Base-by-base conservation (phyloP, 2,888 invertebrate species). In the Thyatira batis region DNA sequence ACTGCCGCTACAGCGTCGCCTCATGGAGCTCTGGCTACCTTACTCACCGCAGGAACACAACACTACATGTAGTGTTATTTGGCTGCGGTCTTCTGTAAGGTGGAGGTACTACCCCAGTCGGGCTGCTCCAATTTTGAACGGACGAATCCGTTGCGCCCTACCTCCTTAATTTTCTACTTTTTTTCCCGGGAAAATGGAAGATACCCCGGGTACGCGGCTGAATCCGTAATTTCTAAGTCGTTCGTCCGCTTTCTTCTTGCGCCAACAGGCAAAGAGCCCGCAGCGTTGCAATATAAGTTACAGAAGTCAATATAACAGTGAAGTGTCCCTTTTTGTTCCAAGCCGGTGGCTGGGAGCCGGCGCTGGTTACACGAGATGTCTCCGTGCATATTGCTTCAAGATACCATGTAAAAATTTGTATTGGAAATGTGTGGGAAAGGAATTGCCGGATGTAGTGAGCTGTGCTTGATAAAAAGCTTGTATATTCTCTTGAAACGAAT, bases 281-380 rank as follows among this genome's bases (percentile, higher is more conserved):
- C 44, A 59, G 74, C 70, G 6, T 20, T 55, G 67, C 67, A 77
- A 77, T 77, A 76, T 74, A 77, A 77, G 76, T 77, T 77, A 76
- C 69, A 57, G 64, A 55, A 60, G 51, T 69, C 70, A 67, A 75
- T 70, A 71, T 65, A n/a, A 39, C 25, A 20, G 30, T 28, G 17
- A 28, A 49, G 23, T 20, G 28, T 17, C 13, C 28, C 28, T 49
- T 20, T 49, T 17, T 48, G 20, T 45, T 46, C 25, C 11, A 20
- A 23, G 48, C 27, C 23, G 17, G 48, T 27, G 2, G 30, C 25
- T 28, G 44, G 17, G 44, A 44, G 6, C 20, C 44, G 44, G 20
- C n/a, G 33, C 33, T 39, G 39, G 17, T 5, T 17, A 5, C 39
- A 39, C 13, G 33, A 33, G 39, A 39, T 39, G 17, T 39, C 39